Percentiles rank a stretch among this genome's conserved stretches.
phyloP scores from a whole-genome alignment of 2,797 vertebrate genomes.

The Urocyon cinereoargenteus region DNA sequence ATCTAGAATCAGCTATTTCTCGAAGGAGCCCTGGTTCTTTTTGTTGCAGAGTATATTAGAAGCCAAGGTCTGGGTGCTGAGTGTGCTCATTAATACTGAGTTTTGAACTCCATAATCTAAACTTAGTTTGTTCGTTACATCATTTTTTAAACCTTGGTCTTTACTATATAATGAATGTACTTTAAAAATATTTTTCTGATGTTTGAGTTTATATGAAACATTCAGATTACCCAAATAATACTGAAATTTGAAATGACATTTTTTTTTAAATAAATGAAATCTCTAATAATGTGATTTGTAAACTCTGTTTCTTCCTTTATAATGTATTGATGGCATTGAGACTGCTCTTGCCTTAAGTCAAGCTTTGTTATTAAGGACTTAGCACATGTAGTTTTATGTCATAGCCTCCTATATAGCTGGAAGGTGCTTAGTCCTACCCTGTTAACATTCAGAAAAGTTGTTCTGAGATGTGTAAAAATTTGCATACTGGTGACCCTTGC shows the following conservation, averaged over 20 bases:
- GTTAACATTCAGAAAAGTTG: neutral
- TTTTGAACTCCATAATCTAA: neutral
- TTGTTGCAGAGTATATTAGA: neutral
- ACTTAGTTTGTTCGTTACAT: neutral
- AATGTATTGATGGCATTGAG: neutral
- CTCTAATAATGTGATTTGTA: neutral
- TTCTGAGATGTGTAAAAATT: neutral
- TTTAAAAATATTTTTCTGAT: slow-evolving; percentile 8
- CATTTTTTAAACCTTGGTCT: slow-evolving; percentile 11
- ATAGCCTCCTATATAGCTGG: neutral
- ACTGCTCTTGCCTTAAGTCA: neutral
- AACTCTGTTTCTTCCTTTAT: neutral
- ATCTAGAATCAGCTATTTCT: neutral
- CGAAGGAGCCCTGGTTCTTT: neutral
- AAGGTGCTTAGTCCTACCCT: neutral
- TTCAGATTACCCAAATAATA: neutral
- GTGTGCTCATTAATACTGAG: neutral
- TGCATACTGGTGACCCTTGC: neutral
- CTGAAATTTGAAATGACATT: neutral
- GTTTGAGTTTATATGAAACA: neutral
- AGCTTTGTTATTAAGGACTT: neutral
- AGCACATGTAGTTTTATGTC: neutral
- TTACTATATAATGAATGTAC: neutral
- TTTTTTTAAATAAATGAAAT: slow-evolving; percentile 3
- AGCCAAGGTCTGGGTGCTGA: neutral